phyloP scores from a whole-genome alignment of 2,797 vertebrate genomes.

The Triplophysa bombifrons region DNA sequence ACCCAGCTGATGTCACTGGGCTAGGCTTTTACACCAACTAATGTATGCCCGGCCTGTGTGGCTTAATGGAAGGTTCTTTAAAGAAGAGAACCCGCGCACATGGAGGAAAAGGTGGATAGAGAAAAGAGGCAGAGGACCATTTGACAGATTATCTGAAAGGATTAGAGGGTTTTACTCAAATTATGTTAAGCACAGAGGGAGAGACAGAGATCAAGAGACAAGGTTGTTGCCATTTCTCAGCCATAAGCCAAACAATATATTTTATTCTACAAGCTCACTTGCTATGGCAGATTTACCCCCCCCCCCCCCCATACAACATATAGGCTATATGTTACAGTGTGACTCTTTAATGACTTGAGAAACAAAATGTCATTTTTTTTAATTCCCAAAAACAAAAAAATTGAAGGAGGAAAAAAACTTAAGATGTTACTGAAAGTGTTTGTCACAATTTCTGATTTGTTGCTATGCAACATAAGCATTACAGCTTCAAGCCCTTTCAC shows the following conservation, averaged over 20 bases:
- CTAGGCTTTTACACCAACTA: constrained; percentile 66
- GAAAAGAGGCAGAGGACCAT: constrained; percentile 76
- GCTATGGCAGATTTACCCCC: constrained; percentile 25
- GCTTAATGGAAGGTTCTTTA: constrained; percentile 65
- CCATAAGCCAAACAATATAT: constrained; percentile 81
- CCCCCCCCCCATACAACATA: background rate
- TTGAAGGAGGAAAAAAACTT: constrained; percentile 2
- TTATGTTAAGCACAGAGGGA: constrained; percentile 81
- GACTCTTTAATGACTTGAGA: background rate
- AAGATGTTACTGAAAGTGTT: background rate
- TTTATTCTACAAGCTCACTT: constrained; percentile 72
- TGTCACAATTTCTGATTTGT: constrained; percentile 1
- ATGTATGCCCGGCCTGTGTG: constrained; percentile 60
- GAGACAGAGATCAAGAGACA: constrained; percentile 79
- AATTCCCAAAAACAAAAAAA: background rate
- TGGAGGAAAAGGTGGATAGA: constrained; percentile 73
- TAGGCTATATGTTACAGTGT: constrained; percentile 2
- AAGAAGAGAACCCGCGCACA: constrained; percentile 36
- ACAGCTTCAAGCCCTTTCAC: constrained; percentile 12
- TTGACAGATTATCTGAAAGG: constrained; percentile 83
- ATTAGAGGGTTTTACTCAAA: constrained; percentile 84
- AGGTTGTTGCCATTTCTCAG: constrained; percentile 80
- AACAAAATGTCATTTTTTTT: background rate
- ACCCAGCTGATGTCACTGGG: constrained; percentile 68
- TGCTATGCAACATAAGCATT: constrained; percentile 27